Evolutionary conservation across 2,797 vertebrate species (phyloP).

Genomic region (Hoplostethus atlanticus): DNA sequence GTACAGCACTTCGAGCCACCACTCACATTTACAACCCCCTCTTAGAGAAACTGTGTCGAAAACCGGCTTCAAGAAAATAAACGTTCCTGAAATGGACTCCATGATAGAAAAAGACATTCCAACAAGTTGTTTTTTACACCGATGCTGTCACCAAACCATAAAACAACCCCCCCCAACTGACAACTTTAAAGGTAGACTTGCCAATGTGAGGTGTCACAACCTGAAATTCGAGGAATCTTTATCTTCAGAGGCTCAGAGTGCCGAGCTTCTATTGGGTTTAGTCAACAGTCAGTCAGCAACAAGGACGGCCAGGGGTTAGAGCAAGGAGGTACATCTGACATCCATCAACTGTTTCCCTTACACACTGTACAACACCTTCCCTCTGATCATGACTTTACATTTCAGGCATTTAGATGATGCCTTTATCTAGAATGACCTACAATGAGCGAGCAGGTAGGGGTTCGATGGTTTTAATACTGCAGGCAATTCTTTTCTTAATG

Average conservation of each 20-base stretch:
- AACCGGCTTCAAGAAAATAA: not conserved
- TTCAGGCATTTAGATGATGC: too few relatives aligned
- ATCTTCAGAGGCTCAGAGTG: not conserved
- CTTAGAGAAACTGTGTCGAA: not conserved
- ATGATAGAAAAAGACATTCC: slow-evolving; percentile 13
- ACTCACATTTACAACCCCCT: not conserved
- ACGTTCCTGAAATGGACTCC: not conserved
- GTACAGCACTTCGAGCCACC: slow-evolving; percentile 65
- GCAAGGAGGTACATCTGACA: too few relatives aligned
- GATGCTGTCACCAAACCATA: slow-evolving; percentile 5
- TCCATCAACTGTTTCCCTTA: too few relatives aligned
- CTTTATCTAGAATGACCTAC: too few relatives aligned
- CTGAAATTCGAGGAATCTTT: slow-evolving; percentile 8
- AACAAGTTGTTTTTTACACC: not conserved
- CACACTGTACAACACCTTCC: too few relatives aligned
- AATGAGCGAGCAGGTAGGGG: too few relatives aligned
- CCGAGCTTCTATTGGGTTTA: not conserved
- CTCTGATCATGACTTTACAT: too few relatives aligned
- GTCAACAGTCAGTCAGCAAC: too few relatives aligned
- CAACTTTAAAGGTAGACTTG: not conserved
- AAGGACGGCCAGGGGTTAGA: too few relatives aligned
- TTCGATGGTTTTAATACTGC: too few relatives aligned
- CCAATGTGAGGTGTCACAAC: slow-evolving; percentile 2
- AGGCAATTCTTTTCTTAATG: too few relatives aligned
- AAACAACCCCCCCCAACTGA: not conserved